Evolutionary conservation across 35 echinoderm and acorn worm genomes (phyloP), one percentile per base, ranked within the genome.

Genomic region (Diadema setosum): DNA sequence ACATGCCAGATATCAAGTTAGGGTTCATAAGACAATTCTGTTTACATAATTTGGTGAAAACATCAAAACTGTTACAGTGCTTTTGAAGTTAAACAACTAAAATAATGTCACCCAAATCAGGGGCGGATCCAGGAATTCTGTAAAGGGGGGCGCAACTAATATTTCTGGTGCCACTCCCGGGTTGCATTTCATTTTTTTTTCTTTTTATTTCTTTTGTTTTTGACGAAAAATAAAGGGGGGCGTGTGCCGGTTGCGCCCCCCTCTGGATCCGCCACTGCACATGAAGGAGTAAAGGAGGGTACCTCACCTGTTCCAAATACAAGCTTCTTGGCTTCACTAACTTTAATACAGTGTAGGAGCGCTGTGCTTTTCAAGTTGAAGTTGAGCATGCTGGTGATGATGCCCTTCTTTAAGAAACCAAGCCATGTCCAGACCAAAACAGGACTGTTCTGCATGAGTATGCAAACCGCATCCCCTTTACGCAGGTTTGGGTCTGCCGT

Each of bases 371-470:
- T 29, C 20, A 95, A 39, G 39, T 95, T 84, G 41, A 81, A 86
- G 52, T 95, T 95, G 29, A 95, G 42, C 8, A 95, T 42, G 23
- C 88, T 83, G 27, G 87, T 65, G 15, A 82, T 90, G 33, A 87
- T 65, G 34, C 93, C 93, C 33, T 70, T 58, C 60, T 95, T 95
- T 4, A 45, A 37, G 27, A 95, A 84, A 5, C 88, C 93, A 33
- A 95, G 73, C 70, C 69, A 95, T 17, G 83, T 82, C 83, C 70
- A 90, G 5, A 91, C 67, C 67, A 82, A 95, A 6, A 56, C 87
- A 18, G 93, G 93, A 27, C 90, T 86, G 29, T 95, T 95, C 42
- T 86, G 70, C 69, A 95, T 81, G 5, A 95, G 64, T 24, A 95
- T 20, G 23, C 88, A 90, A 1, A 95, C 83, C 5, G 83, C 59